Evolutionary conservation across 2,113 vertebrate genomes (phyloP), one percentile per base, ranked within the genome.

Genomic region (Hystrix brachyura): DNA sequence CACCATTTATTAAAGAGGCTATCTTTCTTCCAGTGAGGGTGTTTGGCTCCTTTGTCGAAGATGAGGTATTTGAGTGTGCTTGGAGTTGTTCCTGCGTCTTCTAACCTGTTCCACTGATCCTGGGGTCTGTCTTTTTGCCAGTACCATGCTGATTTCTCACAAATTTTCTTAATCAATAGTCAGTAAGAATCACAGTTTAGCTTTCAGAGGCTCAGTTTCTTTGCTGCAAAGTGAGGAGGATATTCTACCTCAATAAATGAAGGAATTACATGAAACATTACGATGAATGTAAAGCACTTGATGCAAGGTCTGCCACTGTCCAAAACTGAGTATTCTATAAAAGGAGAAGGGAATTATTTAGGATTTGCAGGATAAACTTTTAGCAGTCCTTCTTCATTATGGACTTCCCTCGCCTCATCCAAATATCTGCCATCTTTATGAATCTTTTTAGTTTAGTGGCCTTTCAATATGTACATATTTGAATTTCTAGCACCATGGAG

Each of bases 231-330:
- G 38, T 7, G 21, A 87, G 55, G 38, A 38, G 29, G 43, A 19
- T 8, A 74, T 2, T n/a, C 69, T 4, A 38, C 18, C 48, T 78
- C 57, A 13, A 3, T 11, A 76, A 94, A 74, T 5, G 29, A 25
- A 9, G 32, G 27, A 69, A 86, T 3, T 46, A 59, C 38, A 65
- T 12, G 46, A 51, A 29, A 59, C 29, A 11, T 71, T 43, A n/a
- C 23, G 59, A 6, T 29, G 55, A 71, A 51, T 32, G 1, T 2
- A 25, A 55, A 53, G 29, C 25, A 21, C 27, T 53, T 51, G 43
- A 32, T 0, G 1, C 13, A 1, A 59, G 18, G 46, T 43, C 38
- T 53, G 27, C n/a, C 0, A 17, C 59, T 32, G 32, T n/a, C 59
- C 17, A 7, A 51, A 74, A 5, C 8, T 9, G 4, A 72, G 53